These are phyloP conservation scores for Parazoanthus atlanticus DNA, from an alignment of 92 coral and sea anemone genomes.

Conservation along the genomic window DNA sequence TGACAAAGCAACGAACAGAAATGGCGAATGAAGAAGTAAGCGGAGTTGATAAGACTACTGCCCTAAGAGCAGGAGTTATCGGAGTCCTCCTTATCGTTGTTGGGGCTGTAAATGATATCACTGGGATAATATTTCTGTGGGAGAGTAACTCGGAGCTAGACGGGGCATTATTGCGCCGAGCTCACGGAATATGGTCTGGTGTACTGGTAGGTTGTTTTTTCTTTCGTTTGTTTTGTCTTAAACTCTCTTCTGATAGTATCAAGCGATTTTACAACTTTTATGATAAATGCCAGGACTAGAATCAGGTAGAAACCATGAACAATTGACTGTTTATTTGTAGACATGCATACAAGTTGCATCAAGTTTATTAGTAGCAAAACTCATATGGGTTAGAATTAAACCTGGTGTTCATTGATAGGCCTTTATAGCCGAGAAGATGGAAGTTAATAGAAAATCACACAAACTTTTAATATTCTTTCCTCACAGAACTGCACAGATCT, in stretches of 20 bases:
- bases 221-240: background rate
- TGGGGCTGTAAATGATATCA: slow-evolving; percentile 8
- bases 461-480: too few species aligned
- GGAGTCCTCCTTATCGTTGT: background rate
- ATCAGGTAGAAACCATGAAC: too few species aligned
- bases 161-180: slow-evolving; percentile 22
- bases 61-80: slow-evolving; percentile 2
- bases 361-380: too few species aligned
- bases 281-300: background rate
- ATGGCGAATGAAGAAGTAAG: background rate
- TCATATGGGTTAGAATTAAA: too few species aligned
- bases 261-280: background rate
- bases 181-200: slow-evolving; percentile 47
- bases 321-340: too few species aligned
- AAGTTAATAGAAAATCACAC: too few species aligned
- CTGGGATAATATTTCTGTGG: slow-evolving; percentile 34
- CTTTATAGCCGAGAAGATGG: too few species aligned
- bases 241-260: background rate
- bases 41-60: background rate
- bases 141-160: slow-evolving; percentile 15
- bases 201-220: background rate
- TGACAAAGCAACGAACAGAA: background rate
- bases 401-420: too few species aligned
- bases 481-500: too few species aligned
- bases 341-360: too few species aligned